Evolutionary conservation across 2,888 invertebrate genomes (phyloP).

Genomic region (Pammene aurita): DNA sequence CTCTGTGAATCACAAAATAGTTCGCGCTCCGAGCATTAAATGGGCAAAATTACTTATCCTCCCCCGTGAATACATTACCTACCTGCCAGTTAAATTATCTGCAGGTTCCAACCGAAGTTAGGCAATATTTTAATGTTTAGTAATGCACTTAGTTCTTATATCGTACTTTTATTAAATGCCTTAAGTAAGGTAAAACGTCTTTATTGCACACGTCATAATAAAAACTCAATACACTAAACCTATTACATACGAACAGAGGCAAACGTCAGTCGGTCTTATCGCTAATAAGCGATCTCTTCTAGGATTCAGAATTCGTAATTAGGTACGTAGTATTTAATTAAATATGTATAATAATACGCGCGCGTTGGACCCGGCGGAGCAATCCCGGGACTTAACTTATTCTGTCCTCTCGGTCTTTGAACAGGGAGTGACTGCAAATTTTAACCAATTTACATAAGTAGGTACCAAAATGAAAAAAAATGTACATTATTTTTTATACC

Average conservation of each 20-base stretch:
- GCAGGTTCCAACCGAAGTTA: constrained; percentile 7
- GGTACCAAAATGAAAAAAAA: no score
- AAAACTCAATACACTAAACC: no score
- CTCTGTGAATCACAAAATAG: constrained; percentile 40
- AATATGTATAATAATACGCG: constrained; percentile 31
- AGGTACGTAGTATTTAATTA: constrained; percentile 7
- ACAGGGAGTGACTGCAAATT: constrained; percentile 18
- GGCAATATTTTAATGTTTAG: constrained; percentile 7
- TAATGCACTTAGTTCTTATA: no score
- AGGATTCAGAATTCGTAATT: no score
- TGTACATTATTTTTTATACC: no score
- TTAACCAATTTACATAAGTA: constrained; percentile 23
- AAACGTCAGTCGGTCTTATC: no score
- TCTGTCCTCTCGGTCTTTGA: constrained; percentile 30
- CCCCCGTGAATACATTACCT: constrained; percentile 32
- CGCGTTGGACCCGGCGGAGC: constrained; percentile 21
- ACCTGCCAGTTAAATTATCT: constrained; percentile 21
- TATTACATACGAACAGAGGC: no score
- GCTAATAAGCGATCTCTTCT: no score
- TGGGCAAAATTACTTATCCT: constrained; percentile 31
- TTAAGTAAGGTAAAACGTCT: no score
- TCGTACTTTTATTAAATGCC: no score
- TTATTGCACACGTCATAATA: no score
- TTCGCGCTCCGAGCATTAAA: constrained; percentile 23
- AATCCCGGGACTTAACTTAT: constrained; percentile 31